phyloP scores from a whole-genome alignment of 2,113 vertebrate species.

The Mormyrus lacerda region DNA sequence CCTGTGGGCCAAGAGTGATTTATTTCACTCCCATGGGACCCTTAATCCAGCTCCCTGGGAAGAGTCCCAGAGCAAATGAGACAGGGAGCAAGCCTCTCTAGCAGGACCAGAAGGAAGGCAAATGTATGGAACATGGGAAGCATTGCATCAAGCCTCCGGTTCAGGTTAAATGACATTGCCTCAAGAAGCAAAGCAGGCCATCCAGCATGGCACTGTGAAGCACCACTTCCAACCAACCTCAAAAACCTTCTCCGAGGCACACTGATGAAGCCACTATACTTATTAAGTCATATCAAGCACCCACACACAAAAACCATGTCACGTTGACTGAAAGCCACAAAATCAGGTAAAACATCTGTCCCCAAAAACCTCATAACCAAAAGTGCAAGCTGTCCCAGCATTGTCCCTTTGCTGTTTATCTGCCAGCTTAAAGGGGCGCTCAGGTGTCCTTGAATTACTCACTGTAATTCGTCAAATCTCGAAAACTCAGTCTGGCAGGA shows the following conservation, averaged over 20 bases:
- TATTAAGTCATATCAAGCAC: neutral
- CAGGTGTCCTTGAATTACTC: neutral
- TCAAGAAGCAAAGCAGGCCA: neutral
- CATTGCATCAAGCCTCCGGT: neutral
- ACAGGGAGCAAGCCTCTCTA: constrained; percentile 34
- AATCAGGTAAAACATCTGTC: neutral
- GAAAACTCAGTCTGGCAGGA: neutral
- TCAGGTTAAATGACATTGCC: neutral
- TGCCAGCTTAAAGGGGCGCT: neutral
- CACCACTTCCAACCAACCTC: neutral
- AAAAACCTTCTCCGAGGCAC: neutral
- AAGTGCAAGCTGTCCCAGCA: neutral
- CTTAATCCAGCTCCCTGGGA: constrained; percentile 37
- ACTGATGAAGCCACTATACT: neutral
- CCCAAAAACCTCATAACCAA: neutral
- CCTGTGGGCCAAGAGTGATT: constrained; percentile 43
- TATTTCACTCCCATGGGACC: constrained; percentile 26
- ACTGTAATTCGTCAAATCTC: neutral
- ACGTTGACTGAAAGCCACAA: neutral
- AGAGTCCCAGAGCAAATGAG: constrained; percentile 33
- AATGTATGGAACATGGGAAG: constrained; percentile 36
- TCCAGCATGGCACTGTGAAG: neutral
- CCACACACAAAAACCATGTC: neutral
- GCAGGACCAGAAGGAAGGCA: constrained; percentile 43
- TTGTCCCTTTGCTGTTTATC: neutral